Evolutionary conservation across 2,888 invertebrate species (phyloP), one percentile per base, ranked within the genome.

Genomic region (Opisthograptis luteolata): DNA sequence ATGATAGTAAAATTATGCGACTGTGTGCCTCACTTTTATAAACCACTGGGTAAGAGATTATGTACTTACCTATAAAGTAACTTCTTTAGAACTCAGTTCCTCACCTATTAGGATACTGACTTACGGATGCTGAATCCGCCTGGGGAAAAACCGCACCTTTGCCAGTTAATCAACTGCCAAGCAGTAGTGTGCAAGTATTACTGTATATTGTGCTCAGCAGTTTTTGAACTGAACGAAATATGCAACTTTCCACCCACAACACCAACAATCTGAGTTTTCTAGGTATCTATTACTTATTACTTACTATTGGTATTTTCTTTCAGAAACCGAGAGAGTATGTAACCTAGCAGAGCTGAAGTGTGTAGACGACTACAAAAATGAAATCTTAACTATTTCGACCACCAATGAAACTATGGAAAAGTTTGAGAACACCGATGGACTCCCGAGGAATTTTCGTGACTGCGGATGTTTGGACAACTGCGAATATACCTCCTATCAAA

Each of bases 11-110:
- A 87, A 43, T 70, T 93, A 9, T 96, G 96, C 68, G 92, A 92
- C 0, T 96, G 96, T 74, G 81, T 94, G 37, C 96, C 96, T 0
- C 95, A 95, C 78, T 95, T 95, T 69, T 95, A 95, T 66, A 92
- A 94, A 58, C 92, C 91, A 59, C 73, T 91, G 54, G 89, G 95
- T 94, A 79, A 84, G 88, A 9, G 5, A 25, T 9, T 9, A 3
- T 5, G 3, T n/a, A 7, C 1, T 12, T 43, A 12, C n/a, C 2
- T n/a, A n/a, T n/a, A n/a, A n/a, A n/a, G n/a, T n/a, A n/a, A n/a
- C n/a, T n/a, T n/a, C n/a, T n/a, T n/a, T n/a, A n/a, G n/a, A n/a
- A n/a, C n/a, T n/a, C n/a, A n/a, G n/a, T n/a, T n/a, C n/a, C n/a
- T n/a, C n/a, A n/a, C n/a, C n/a, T n/a, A n/a, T n/a, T n/a, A n/a